Evolutionary conservation across 2,113 vertebrate genomes (phyloP).

Genomic region (Phyllopteryx taeniolatus): DNA sequence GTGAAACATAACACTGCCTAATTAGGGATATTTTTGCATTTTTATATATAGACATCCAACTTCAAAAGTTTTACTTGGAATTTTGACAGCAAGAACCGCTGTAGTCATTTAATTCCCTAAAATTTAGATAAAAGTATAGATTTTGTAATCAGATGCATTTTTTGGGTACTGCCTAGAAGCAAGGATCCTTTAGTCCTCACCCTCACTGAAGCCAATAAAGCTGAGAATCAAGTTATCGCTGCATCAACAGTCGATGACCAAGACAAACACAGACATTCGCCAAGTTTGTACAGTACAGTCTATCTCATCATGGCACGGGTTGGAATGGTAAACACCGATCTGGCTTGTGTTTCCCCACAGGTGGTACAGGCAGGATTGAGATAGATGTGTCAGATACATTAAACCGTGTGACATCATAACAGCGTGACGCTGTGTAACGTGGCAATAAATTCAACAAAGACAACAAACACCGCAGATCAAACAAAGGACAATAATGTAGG

Average conservation of each 20-base stretch:
- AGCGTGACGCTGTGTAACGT: background rate
- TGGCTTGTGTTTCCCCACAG: background rate
- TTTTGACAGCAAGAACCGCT: background rate
- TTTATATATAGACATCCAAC: background rate
- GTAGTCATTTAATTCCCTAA: background rate
- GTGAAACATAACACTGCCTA: no score
- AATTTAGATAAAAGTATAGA: background rate
- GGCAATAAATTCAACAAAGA: background rate
- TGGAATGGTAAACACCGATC: background rate
- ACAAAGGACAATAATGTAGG: background rate
- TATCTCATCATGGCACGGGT: background rate
- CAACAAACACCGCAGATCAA: background rate
- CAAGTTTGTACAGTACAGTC: background rate
- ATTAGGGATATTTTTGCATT: background rate
- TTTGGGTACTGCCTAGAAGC: background rate
- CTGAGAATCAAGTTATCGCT: background rate
- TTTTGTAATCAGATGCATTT: background rate
- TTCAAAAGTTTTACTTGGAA: background rate
- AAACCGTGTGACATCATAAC: background rate
- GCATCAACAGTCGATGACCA: constrained; percentile 4
- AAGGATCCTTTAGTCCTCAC: background rate
- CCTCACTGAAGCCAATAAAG: background rate
- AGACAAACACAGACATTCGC: constrained; percentile 9
- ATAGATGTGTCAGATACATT: no score
- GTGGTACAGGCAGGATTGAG: background rate